Conservation (phyloP, 2,113 vertebrate genomes). For the Caloenas nicobarica region DNA sequence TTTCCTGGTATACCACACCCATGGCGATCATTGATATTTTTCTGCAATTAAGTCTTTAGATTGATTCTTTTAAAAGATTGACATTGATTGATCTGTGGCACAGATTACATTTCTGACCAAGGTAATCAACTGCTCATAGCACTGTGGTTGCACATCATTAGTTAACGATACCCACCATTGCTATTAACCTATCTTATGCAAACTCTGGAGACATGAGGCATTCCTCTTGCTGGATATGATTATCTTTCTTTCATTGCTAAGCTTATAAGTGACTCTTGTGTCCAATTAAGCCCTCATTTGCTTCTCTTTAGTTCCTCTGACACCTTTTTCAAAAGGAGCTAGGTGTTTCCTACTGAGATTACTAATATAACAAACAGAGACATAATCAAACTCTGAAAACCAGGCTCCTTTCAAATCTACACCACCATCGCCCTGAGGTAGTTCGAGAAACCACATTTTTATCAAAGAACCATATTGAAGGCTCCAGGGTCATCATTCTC, state of each 20-base stretch:
- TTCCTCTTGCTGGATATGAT: neutral
- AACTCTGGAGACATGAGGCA: neutral
- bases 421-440: neutral
- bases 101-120: neutral
- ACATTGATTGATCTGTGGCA: neutral
- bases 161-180: neutral
- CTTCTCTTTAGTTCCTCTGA: neutral
- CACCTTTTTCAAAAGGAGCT: neutral
- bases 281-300: constrained; percentile 38
- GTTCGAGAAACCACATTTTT: neutral
- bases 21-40: neutral
- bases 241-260: neutral
- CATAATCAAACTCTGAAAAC: neutral
- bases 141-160: neutral
- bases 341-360: neutral
- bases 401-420: neutral
- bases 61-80: neutral
- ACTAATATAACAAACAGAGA: neutral
- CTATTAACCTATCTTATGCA: neutral
- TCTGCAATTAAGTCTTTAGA: neutral
- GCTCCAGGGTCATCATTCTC: constrained; percentile 18
- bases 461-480: neutral
- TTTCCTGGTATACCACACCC: fast-evolving
- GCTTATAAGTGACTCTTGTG: neutral
- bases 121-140: neutral